Evolutionary conservation across 1,140 invertebrate species (phyloP).

Genomic region (Sminthurides bifidus): DNA sequence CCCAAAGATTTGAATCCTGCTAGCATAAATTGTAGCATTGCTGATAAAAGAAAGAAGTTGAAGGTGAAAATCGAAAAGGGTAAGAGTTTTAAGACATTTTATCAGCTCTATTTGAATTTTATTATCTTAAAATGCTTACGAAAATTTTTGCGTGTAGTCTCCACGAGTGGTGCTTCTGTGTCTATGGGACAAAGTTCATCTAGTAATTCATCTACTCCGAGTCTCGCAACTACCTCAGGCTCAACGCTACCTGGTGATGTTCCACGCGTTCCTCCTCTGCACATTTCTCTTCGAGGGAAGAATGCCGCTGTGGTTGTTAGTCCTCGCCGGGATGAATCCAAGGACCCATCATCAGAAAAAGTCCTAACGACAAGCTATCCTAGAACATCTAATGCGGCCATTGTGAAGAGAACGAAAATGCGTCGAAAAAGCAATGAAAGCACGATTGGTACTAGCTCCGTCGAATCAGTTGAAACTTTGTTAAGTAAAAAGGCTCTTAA

Average conservation of each 20-base stretch:
- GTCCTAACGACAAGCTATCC: too few relatives aligned
- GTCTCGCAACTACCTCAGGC: neutral
- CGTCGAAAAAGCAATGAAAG: slow-evolving; percentile 21
- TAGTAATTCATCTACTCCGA: slow-evolving; percentile 1
- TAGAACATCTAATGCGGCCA: too few relatives aligned
- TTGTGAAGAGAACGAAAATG: slow-evolving; percentile 15
- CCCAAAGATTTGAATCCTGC: neutral
- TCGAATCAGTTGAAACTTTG: slow-evolving; percentile 6
- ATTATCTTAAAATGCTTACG: too few relatives aligned
- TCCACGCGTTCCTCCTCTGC: slow-evolving; percentile 70
- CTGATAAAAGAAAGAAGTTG: slow-evolving; percentile 3
- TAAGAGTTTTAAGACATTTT: too few relatives aligned
- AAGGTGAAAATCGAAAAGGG: slow-evolving; percentile 2
- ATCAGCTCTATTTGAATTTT: too few relatives aligned
- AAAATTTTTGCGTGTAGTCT: too few relatives aligned
- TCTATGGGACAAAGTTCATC: neutral
- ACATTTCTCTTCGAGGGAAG: slow-evolving; percentile 71
- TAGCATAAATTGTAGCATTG: neutral
- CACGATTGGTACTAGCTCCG: slow-evolving; percentile 6
- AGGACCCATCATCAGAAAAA: neutral
- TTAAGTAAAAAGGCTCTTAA: too few relatives aligned
- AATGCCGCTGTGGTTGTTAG: slow-evolving; percentile 79
- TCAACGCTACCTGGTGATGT: slow-evolving; percentile 44
- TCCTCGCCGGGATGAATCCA: slow-evolving; percentile 51
- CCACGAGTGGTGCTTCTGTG: neutral